Conservation (phyloP, 2,113 vertebrate genomes). For the Callionymus lyra region DNA sequence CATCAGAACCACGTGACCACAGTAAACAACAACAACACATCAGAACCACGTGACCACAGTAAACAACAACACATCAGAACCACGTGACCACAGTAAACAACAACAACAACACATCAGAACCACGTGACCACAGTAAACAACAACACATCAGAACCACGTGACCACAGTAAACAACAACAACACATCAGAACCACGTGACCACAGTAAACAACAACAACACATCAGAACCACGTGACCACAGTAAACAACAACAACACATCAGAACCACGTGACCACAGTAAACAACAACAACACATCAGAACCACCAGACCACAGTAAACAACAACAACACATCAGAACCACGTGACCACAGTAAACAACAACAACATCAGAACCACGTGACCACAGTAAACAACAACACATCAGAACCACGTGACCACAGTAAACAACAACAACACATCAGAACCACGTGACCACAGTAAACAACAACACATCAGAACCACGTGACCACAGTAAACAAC, state of each 20-base stretch:
- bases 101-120: not conserved
- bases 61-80: too few species aligned
- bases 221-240: not conserved
- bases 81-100: conserved; percentile 82
- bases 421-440: not conserved
- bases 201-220: not conserved
- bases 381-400: not conserved
- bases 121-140: not conserved
- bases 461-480: not conserved
- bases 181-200: not conserved
- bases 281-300: not conserved
- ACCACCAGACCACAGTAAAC: not conserved
- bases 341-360: conserved; percentile 79
- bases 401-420: not conserved
- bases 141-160: not conserved
- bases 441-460: not conserved
- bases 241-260: not conserved
- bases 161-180: not conserved
- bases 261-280: not conserved
- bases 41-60: not conserved
- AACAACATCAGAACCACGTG: not conserved
- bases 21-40: not conserved
- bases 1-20: not conserved
- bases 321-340: too few species aligned
- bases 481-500: not conserved